Percentiles rank a stretch among this genome's conserved stretches.
phyloP scores from a whole-genome alignment of 2,113 vertebrate species.

The Onychostruthus taczanowskii region DNA sequence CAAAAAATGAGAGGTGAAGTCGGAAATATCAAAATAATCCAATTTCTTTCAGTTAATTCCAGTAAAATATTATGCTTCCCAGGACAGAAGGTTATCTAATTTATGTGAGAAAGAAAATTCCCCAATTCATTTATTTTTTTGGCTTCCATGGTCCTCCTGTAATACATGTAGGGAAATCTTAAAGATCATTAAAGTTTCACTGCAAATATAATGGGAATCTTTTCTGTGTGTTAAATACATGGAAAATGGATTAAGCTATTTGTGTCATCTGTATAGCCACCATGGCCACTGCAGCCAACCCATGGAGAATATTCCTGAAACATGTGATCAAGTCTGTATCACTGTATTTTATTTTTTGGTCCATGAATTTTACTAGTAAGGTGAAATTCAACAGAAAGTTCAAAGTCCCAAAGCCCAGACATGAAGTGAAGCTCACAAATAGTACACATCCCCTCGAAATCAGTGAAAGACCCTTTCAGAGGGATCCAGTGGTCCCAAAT shows the following conservation, averaged over 20 bases:
- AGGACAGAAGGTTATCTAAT: neutral
- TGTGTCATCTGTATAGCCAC: neutral
- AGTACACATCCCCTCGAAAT: neutral
- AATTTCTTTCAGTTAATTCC: neutral
- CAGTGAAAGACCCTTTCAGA: neutral
- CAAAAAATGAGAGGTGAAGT: neutral
- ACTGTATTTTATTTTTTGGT: neutral
- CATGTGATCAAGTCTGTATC: accelerated
- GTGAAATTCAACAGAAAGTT: neutral
- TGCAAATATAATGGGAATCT: neutral
- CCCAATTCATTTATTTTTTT: neutral
- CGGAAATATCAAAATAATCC: neutral
- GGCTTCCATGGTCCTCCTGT: neutral
- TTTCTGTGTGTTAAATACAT: neutral
- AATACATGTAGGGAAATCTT: neutral
- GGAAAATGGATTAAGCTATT: neutral
- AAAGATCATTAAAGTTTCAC: neutral
- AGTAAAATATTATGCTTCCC: neutral
- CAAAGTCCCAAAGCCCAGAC: neutral
- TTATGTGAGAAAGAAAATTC: neutral
- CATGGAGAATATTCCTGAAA: neutral
- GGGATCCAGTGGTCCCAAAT: neutral
- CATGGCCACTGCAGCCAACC: neutral
- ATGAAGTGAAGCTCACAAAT: neutral
- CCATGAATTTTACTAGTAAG: neutral